Base-by-base conservation (phyloP, 2,113 vertebrate species). In the Suricata suricatta region DNA sequence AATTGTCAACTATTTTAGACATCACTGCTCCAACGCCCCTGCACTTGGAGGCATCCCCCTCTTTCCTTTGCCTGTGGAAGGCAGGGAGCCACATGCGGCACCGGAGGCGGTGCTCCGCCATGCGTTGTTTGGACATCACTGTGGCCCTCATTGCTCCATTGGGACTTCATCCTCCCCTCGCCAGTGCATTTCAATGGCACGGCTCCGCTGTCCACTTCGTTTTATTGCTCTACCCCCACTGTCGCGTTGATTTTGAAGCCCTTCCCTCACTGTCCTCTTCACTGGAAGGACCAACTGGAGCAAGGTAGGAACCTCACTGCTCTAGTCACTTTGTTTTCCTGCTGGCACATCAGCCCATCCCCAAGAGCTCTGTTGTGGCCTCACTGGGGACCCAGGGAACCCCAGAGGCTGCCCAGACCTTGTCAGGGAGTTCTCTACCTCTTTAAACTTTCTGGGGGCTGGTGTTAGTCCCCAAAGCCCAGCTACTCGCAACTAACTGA, bases 1-100 rank as follows among this genome's bases (percentile, higher is more conserved):
- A 54, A 64, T 13, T 27, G 5, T 35, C 14, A 25, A 2, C 35
- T n/a, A 3, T 80, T 15, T 68, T 35, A 27, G 60, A 54, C 14
- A 77, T 15, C 88, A 31, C 35, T 29, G 63, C 44, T 52, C 44
- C 33, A 14, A 14, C 19, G n/a, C 25, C 12, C 68, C 47, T 92
- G 89, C 8, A 1, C 33, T 8, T 0, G 0, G 57, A 54, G 41
- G 27, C 21, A 1, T 64, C 27, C 16, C 41, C 82, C 33, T 23
- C 33, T 54, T 17, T 5, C 5, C 64, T 33, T 77, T 4, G 31
- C 0, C 4, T 0, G 0, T 3, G 44, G 44, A 35, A 88, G 54
- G 66, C 1, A 4, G n/a, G 1, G 57, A 54, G n/a, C 63, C 3
- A 16, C 54, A 8, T 33, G 41, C 3, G 17, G 33, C 21, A 27